Conservation (phyloP, 2,797 vertebrate species). For the Petrocephalus sullivani region DNA sequence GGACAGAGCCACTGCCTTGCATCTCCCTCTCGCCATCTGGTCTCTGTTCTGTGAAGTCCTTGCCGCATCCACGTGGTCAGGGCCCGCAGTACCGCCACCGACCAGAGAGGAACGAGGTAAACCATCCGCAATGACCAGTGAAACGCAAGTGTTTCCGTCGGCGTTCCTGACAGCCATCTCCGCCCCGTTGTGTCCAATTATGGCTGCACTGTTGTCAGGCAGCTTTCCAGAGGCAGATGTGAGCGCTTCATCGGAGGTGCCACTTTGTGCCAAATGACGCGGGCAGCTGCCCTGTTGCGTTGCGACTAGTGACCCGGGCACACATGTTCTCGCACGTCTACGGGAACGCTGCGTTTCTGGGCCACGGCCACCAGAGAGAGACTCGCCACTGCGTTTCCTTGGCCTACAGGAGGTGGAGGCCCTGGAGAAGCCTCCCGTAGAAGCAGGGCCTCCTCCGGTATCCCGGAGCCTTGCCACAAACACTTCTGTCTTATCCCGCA, state of each 20-base stretch:
- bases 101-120: conserved; percentile 13
- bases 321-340: conserved; percentile 20
- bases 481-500: conserved; percentile 16
- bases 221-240: conserved; percentile 29
- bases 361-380: conserved; percentile 1
- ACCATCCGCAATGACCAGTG: neutral
- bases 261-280: neutral
- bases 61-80: conserved; percentile 17
- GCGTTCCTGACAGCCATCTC: conserved; percentile 16
- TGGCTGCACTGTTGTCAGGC: neutral
- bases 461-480: neutral
- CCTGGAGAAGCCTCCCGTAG: conserved; percentile 21
- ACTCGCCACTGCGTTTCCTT: conserved; percentile 32
- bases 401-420: neutral
- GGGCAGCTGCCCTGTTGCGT: conserved; percentile 13
- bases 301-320: neutral
- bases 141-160: conserved; percentile 6
- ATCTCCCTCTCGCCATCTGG: neutral
- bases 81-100: neutral
- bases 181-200: neutral
- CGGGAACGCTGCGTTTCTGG: neutral
- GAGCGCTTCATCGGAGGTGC: neutral
- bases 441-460: conserved; percentile 20
- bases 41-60: neutral
- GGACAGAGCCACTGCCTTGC: neutral